These are phyloP conservation scores for Sterna hirundo DNA, from an alignment of 2,113 vertebrate species.

Conservation along the genomic window DNA sequence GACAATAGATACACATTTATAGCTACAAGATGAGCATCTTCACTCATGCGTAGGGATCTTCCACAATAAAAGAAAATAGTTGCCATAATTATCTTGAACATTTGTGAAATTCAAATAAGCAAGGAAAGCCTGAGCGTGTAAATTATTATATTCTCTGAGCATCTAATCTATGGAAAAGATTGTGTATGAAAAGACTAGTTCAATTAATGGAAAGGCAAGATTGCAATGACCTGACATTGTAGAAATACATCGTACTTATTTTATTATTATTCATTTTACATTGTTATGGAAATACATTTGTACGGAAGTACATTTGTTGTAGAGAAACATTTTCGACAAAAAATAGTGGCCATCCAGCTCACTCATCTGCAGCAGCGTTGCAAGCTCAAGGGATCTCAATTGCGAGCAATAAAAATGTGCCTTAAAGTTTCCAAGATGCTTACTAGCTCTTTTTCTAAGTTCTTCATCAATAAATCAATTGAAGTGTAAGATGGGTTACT, in stretches of 20 bases:
- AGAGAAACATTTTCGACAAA: background rate
- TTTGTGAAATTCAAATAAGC: background rate
- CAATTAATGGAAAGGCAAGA: background rate
- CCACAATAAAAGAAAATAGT: background rate
- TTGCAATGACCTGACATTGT: background rate
- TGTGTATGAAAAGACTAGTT: background rate
- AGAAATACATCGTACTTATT: background rate
- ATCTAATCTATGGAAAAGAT: background rate
- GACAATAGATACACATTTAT: background rate
- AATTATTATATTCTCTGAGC: background rate
- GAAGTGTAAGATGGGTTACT: background rate
- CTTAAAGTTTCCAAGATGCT: conserved; percentile 5
- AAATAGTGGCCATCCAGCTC: background rate
- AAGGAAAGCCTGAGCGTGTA: background rate
- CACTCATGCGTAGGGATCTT: background rate
- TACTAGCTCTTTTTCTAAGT: conserved; percentile 3
- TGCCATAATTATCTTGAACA: background rate
- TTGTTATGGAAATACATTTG: background rate
- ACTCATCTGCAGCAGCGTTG: background rate
- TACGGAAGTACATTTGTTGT: background rate
- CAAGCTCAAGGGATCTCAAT: background rate
- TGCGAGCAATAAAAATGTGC: background rate
- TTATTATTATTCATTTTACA: background rate
- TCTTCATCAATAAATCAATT: conserved; percentile 38
- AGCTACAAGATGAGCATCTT: background rate